Conservation (phyloP, 2,113 vertebrate species). For the Osmerus mordax region DNA sequence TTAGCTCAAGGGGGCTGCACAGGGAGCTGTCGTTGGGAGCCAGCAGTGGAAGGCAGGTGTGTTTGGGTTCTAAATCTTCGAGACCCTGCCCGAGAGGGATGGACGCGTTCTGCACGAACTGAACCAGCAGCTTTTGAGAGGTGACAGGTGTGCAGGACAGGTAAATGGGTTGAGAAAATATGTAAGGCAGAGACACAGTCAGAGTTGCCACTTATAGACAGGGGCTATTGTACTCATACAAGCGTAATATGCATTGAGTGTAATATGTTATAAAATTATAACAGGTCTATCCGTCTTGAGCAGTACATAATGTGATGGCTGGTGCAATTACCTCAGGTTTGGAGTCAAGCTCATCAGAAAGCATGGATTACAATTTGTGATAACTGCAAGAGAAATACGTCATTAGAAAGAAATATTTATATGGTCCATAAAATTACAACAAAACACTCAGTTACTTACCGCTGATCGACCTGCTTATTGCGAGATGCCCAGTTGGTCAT, state of each 20-base stretch:
- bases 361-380: constrained; percentile 89
- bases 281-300: neutral
- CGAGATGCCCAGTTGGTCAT: constrained; percentile 28
- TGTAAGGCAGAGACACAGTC: neutral
- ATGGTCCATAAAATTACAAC: neutral
- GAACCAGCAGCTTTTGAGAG: constrained; percentile 89
- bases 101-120: constrained; percentile 98
- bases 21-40: constrained; percentile 81
- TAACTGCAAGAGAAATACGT: constrained; percentile 59
- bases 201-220: neutral
- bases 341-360: constrained; percentile 99
- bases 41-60: constrained; percentile 86
- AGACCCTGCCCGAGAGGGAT: constrained; percentile 90
- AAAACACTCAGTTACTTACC: constrained; percentile 21
- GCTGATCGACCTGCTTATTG: constrained; percentile 21
- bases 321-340: constrained; percentile 89
- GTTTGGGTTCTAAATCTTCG: constrained; percentile 86
- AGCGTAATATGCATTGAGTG: no score
- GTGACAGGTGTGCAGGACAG: neutral
- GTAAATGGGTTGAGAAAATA: neutral
- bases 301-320: neutral
- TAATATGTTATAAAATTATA: no score
- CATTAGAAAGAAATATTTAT: neutral
- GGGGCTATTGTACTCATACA: no score
- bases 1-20: constrained; percentile 87